Base-by-base conservation (phyloP, 2,888 invertebrate genomes). In the Leptopilina drosophilae region DNA sequence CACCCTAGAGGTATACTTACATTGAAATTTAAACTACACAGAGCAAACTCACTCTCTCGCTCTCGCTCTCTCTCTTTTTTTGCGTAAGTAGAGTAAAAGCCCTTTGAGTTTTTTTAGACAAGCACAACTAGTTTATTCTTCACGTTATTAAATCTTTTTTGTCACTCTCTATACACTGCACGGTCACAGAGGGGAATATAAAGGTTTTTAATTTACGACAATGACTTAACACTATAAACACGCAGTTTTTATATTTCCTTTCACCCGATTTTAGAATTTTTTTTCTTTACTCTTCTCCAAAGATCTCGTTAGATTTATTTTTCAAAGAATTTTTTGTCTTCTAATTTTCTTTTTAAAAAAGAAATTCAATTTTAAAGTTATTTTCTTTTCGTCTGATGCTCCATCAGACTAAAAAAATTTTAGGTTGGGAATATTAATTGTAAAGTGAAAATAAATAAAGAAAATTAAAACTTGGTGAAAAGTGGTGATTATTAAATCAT, bases 91-190 rank as follows among this genome's bases (percentile, higher is more conserved):
- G 73, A 26, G 56, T 73, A 73, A 73, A 56, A 73, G 73, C 56
- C n/a, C 73, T 73, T 73, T 73, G 73, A 73, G 40, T 56, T 73
- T 33, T 49, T 33, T 33, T 33, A 53, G 53, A 56, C 73, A 40
- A 73, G 73, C 73, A 33, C 26, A 73, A 73, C 15, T 73, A 73
- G 73, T 56, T 73, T 73, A 73, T 73, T 73, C 73, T 53, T 56
- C 56, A 56, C 12, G 56, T 73, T 73, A 73, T 56, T 56, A 40
- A 73, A 73, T 73, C 73, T 53, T 53, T 73, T 56, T 56, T 5
- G 4, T 33, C 42, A 42, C 14, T 33, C 5, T 14, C 33, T n/a
- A 33, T 14, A 26, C n/a, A 56, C 5, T 33, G 33, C 53, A 14
- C 26, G 69, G 69, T 33, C 14, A 12, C 56, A 56, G 14, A 56